These are phyloP conservation scores for Drosophila truncata DNA, from an alignment of 1,140 invertebrate species.

Conservation along the genomic window DNA sequence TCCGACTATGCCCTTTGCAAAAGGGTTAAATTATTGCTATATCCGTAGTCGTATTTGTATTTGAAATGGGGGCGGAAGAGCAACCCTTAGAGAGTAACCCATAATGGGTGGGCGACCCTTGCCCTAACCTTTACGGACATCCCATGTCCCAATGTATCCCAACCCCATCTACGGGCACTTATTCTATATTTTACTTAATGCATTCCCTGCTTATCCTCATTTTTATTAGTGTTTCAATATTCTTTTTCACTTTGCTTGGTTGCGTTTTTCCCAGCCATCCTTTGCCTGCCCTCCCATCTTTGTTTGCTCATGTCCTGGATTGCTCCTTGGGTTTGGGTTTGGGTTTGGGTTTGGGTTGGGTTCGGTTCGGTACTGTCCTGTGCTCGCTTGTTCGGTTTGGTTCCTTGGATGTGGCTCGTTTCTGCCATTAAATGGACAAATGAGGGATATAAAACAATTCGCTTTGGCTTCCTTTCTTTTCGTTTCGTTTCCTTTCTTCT, in stretches of 20 bases:
- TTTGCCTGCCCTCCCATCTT: slow-evolving; percentile 34
- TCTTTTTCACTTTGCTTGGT: slow-evolving; percentile 81
- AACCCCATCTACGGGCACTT: slow-evolving; percentile 52
- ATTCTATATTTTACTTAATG: slow-evolving; percentile 83
- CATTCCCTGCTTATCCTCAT: slow-evolving; percentile 83
- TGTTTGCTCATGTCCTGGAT: slow-evolving; percentile 57
- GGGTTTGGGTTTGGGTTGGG: slow-evolving; percentile 24
- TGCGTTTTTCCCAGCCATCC: slow-evolving; percentile 71
- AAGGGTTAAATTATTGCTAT: slow-evolving; percentile 82
- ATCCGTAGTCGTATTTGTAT: slow-evolving; percentile 56
- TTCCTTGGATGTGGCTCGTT: slow-evolving; percentile 70
- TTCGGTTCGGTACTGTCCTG: slow-evolving; percentile 9
- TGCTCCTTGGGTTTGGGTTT: slow-evolving; percentile 32
- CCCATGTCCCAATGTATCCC: slow-evolving; percentile 18
- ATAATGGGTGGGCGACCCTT: slow-evolving; percentile 29
- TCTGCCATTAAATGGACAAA: slow-evolving; percentile 85
- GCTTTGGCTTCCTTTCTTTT: slow-evolving; percentile 75
- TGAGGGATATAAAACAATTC: slow-evolving; percentile 85
- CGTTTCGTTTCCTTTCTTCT: slow-evolving; percentile 42
- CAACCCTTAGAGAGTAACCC: slow-evolving; percentile 39
- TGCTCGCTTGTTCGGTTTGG: slow-evolving; percentile 9
- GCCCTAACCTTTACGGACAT: slow-evolving; percentile 10
- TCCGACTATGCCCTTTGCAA: slow-evolving; percentile 5
- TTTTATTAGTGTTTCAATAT: slow-evolving; percentile 84
- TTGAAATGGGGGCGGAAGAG: slow-evolving; percentile 38